phyloP scores from a whole-genome alignment of 2,113 vertebrate species.

The Megaptera novaeangliae region DNA sequence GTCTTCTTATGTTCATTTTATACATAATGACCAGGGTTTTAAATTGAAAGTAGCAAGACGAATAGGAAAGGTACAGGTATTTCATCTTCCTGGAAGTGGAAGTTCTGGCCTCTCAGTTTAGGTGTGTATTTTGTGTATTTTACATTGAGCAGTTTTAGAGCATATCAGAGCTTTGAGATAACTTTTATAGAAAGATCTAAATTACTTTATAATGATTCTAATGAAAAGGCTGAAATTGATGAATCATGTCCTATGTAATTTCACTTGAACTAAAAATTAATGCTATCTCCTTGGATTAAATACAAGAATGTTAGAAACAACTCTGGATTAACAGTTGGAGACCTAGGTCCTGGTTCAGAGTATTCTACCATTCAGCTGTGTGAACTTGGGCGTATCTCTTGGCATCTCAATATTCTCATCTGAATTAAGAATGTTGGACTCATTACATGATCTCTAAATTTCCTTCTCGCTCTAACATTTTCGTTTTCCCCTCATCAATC shows the following conservation, averaged over 20 bases:
- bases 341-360: background rate
- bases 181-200: slow-evolving; percentile 31
- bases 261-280: slow-evolving; percentile 4
- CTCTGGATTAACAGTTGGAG: background rate
- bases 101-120: background rate
- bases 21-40: background rate
- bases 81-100: background rate
- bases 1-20: slow-evolving; percentile 2
- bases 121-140: background rate
- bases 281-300: background rate
- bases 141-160: background rate
- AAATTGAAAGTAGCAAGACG: background rate
- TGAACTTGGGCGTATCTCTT: background rate
- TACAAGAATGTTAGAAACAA: slow-evolving; percentile 1
- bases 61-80: background rate
- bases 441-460: background rate
- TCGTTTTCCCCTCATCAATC: background rate
- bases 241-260: background rate
- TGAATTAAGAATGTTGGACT: background rate
- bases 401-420: background rate
- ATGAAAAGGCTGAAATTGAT: background rate
- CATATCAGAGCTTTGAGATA: background rate
- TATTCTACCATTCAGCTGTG: background rate
- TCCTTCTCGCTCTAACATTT: background rate
- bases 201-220: slow-evolving; percentile 30